These are phyloP conservation scores for Camponotus pennsylvanicus DNA, from an alignment of 1,140 invertebrate genomes.

Conservation along the genomic window DNA sequence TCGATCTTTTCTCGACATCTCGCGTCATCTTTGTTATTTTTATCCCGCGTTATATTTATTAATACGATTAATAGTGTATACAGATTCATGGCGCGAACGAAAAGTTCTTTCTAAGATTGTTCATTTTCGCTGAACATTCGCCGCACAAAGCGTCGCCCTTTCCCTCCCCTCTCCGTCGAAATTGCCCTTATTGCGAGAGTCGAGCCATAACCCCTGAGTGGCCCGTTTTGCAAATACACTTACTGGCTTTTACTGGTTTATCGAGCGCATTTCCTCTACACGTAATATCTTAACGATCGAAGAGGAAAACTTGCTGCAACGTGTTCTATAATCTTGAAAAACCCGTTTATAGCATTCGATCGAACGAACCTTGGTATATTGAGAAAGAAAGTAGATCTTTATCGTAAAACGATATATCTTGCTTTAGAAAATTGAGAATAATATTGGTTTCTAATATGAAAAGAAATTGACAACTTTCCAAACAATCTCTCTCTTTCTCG, in stretches of 20 bases:
- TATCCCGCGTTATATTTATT: constrained; percentile 56
- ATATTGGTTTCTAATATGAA: not conserved
- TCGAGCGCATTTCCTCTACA: constrained; percentile 60
- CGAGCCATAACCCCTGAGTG: constrained; percentile 35
- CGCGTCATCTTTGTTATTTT: constrained; percentile 31
- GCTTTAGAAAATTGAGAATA: not conserved
- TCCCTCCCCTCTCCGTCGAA: not conserved
- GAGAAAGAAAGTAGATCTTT: not conserved
- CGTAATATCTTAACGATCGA: constrained; percentile 52
- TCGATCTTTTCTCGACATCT: constrained; percentile 2
- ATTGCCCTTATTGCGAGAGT: constrained; percentile 36
- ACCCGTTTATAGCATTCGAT: not conserved
- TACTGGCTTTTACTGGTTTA: constrained; percentile 66
- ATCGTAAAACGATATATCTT: not conserved
- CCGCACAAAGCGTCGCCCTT: constrained; percentile 14
- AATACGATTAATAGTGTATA: constrained; percentile 34
- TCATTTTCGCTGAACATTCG: not conserved
- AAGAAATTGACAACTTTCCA: not conserved
- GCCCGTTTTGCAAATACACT: constrained; percentile 65
- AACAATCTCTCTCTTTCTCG: not conserved
- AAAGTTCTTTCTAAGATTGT: constrained; percentile 14
- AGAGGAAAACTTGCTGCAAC: not conserved
- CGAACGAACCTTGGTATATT: not conserved
- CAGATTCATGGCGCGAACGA: not conserved
- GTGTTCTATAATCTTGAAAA: not conserved